Evolutionary conservation across 30 jellyfish, hydroid and myxozoan species (phyloP).

Genomic region (Aurelia aurita): DNA sequence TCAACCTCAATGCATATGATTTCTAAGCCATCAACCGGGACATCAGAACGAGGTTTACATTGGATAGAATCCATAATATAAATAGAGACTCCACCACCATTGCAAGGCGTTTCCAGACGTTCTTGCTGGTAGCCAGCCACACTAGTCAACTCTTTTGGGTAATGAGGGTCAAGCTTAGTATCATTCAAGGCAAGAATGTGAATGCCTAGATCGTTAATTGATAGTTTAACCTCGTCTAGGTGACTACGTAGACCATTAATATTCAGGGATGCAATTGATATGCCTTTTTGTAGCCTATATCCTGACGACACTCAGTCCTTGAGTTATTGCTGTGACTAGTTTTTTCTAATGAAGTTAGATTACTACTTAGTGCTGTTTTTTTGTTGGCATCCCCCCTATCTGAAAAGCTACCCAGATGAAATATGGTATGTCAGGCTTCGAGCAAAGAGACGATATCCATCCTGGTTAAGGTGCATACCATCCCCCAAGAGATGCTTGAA

Average conservation of each 20-base stretch:
- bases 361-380: too few relatives aligned
- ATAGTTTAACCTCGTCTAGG: background rate
- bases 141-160: too few relatives aligned
- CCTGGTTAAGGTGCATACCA: slow-evolving; percentile 6
- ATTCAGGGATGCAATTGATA: slow-evolving; percentile 35
- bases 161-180: too few relatives aligned
- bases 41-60: too few relatives aligned
- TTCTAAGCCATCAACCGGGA: too few relatives aligned
- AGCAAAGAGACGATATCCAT: background rate
- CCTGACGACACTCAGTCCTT: too few relatives aligned
- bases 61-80: too few relatives aligned
- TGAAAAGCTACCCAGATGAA: too few relatives aligned
- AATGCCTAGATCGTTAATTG: background rate
- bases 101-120: background rate
- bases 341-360: too few relatives aligned
- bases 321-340: too few relatives aligned
- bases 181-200: slow-evolving; percentile 32
- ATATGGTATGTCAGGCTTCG: background rate
- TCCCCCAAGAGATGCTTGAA: background rate
- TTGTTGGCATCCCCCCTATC: too few relatives aligned
- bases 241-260: slow-evolving; percentile 17
- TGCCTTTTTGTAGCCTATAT: slow-evolving; percentile 5
- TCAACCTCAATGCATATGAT: too few relatives aligned
- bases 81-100: slow-evolving; percentile 18
- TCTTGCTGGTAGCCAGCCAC: background rate